Conservation (phyloP, 2,797 vertebrate species). For the Myiotriccus ornatus region DNA sequence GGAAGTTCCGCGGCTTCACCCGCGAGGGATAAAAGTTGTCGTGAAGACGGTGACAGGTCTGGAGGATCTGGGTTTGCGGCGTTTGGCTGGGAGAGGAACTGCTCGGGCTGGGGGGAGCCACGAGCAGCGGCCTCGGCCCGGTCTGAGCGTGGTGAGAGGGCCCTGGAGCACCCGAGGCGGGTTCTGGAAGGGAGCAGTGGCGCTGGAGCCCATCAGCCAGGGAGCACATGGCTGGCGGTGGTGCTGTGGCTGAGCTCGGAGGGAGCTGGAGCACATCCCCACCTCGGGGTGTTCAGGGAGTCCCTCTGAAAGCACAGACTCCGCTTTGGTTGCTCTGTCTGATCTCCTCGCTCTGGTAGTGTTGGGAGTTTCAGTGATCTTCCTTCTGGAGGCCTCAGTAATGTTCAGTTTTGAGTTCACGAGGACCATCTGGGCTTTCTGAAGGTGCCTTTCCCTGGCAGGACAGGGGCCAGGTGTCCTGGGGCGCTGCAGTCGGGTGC, state of each 20-base stretch:
- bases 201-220: background rate
- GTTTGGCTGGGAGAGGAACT: background rate
- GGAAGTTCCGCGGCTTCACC: rapidly evolving
- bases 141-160: background rate
- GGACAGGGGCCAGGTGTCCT: background rate
- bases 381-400: rapidly evolving
- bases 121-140: background rate
- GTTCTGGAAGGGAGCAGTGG: background rate
- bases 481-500: rapidly evolving
- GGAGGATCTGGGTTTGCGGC: background rate
- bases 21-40: rapidly evolving
- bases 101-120: background rate
- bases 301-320: rapidly evolving
- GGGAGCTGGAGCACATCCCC: background rate
- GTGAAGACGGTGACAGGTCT: rapidly evolving
- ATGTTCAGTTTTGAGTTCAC: background rate
- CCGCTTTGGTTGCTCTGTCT: background rate
- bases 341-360: rapidly evolving
- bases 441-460: background rate
- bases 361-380: background rate
- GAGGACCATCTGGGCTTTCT: background rate
- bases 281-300: rapidly evolving
- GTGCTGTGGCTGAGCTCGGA: background rate
- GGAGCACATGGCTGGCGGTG: background rate
- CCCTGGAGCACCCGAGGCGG: background rate